Evolutionary conservation across 2,113 vertebrate genomes (phyloP).

Genomic region (Percina caprodes): DNA sequence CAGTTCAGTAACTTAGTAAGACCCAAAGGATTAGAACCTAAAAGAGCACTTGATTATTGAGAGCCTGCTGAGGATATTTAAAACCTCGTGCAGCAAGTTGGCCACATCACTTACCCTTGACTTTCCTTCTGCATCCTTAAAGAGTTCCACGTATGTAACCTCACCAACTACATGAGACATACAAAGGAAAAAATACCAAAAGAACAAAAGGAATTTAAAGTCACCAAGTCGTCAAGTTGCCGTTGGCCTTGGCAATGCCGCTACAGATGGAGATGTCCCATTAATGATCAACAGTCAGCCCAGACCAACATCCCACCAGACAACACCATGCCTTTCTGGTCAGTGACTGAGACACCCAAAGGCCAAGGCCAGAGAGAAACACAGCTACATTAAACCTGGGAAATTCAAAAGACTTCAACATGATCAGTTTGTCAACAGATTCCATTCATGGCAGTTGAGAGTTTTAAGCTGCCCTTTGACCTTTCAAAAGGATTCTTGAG

Average conservation of each 20-base stretch:
- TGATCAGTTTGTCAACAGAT: constrained; percentile 93
- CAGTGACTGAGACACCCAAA: constrained; percentile 92
- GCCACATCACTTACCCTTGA: constrained; percentile 99
- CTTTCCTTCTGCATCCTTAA: constrained; percentile 99
- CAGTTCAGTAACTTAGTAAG: constrained; percentile 82
- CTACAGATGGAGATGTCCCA: constrained; percentile 95
- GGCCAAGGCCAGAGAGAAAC: constrained; percentile 93
- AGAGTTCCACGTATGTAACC: constrained; percentile 99
- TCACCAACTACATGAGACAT: constrained; percentile 99
- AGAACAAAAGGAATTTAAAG: constrained; percentile 97
- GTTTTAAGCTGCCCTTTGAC: constrained; percentile 92
- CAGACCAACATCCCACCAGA: constrained; percentile 93
- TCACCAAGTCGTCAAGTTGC: constrained; percentile 96
- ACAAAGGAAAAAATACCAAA: constrained; percentile 99
- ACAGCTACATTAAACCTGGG: constrained; percentile 93
- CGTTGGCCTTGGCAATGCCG: constrained; percentile 92
- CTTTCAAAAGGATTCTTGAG: constrained; percentile 87
- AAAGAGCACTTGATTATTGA: constrained; percentile 91
- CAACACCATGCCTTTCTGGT: constrained; percentile 94
- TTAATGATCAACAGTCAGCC: constrained; percentile 96
- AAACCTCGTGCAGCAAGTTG: constrained; percentile 96
- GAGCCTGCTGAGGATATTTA: constrained; percentile 97
- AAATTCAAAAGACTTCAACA: constrained; percentile 91
- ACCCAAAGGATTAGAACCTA: constrained; percentile 93
- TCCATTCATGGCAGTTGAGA: constrained; percentile 88